Conservation (phyloP, 2,888 invertebrate species). For the Eupithecia insigniata region DNA sequence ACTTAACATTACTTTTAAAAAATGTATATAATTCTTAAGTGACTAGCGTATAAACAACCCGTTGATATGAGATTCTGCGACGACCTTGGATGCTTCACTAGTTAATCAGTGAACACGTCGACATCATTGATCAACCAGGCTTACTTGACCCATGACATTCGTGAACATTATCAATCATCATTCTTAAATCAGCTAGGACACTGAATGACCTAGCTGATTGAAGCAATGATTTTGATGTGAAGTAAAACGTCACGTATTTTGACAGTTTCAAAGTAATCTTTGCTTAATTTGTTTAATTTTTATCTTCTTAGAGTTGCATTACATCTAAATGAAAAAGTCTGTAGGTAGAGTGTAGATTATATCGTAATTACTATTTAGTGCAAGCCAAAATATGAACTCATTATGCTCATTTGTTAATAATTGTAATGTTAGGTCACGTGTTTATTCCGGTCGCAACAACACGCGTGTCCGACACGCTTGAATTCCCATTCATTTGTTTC, state of each 20-base stretch:
- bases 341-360: not conserved
- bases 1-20: not conserved
- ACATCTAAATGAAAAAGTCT: not conserved
- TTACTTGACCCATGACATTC: slow-evolving; percentile 17
- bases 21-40: not conserved
- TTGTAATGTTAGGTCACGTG: not conserved
- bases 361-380: no score
- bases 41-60: not conserved
- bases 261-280: not conserved
- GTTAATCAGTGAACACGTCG: slow-evolving; percentile 31
- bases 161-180: not conserved
- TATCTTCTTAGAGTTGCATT: not conserved
- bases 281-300: not conserved
- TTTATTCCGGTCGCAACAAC: not conserved
- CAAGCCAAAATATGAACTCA: not conserved
- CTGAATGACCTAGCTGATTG: not conserved
- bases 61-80: not conserved
- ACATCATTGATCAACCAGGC: slow-evolving; percentile 32
- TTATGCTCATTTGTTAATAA: not conserved
- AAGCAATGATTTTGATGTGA: not conserved
- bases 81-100: slow-evolving; percentile 28
- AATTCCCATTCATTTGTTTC: slow-evolving; percentile 18
- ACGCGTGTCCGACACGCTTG: slow-evolving; percentile 10
- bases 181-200: not conserved
- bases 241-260: not conserved